Evolutionary conservation across 2,888 invertebrate genomes (phyloP).

Genomic region (Drosophila stalkeri): DNA sequence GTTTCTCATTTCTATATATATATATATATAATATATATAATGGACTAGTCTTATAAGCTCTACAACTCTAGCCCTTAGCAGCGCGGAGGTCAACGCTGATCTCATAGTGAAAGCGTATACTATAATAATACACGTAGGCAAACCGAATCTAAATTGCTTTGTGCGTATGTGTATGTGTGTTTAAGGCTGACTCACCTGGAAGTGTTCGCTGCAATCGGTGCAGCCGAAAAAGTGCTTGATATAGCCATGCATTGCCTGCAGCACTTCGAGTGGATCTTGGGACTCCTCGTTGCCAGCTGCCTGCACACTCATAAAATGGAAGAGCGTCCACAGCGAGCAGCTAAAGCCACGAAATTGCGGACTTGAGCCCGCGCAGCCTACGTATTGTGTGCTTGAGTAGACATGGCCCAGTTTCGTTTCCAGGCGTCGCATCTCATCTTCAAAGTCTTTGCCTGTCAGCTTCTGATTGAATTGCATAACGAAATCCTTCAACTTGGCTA

Average conservation of each 20-base stretch:
- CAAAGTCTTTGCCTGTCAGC: constrained; percentile 88
- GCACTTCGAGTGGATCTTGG: constrained; percentile 88
- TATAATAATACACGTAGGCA: constrained; percentile 40
- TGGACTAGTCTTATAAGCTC: background rate
- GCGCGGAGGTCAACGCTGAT: constrained; percentile 23
- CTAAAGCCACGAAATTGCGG: constrained; percentile 92
- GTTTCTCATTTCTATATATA: too few relatives aligned
- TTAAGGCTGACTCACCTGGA: constrained; percentile 87
- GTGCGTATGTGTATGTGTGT: background rate
- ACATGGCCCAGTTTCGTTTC: constrained; percentile 87
- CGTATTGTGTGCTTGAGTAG: constrained; percentile 87
- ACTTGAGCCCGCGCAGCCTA: constrained; percentile 93
- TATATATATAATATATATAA: background rate
- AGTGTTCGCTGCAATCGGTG: constrained; percentile 95
- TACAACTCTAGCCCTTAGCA: background rate
- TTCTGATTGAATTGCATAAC: constrained; percentile 86
- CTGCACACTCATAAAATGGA: constrained; percentile 95
- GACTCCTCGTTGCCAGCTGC: constrained; percentile 86
- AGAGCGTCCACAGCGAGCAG: constrained; percentile 97
- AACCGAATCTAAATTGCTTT: background rate
- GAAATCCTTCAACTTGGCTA: constrained; percentile 87
- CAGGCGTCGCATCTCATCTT: constrained; percentile 86
- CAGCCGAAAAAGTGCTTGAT: constrained; percentile 97
- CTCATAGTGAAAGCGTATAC: constrained; percentile 45
- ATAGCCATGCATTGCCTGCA: constrained; percentile 94